Base-by-base conservation (phyloP, 2,797 vertebrate genomes). In the Otolemur crassicaudatus region DNA sequence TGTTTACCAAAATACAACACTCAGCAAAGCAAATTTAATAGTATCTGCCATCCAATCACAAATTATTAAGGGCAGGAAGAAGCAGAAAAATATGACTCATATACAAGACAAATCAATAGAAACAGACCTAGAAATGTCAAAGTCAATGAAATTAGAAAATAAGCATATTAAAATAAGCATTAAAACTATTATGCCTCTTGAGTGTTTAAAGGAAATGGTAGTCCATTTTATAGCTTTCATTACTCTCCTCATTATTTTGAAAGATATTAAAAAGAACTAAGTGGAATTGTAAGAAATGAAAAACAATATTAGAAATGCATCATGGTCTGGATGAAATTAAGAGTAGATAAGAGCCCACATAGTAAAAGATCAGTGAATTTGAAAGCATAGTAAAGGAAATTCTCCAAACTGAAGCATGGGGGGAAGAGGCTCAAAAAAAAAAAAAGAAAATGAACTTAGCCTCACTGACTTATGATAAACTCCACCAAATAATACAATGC, bases 1-100 rank as follows among this genome's bases (percentile, higher is more conserved):
- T 89, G 29, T 72, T 89, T 13, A 27, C 40, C 46, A 80, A 84
- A 65, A 93, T 58, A 86, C 8, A 79, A 34, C 25, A 63, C 9
- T 88, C 23, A 34, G 17, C 25, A 61, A 92, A 86, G 17, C 46
- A 81, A 92, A 83, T 60, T 87, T 56, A 70, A 69, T 20, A 70
- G n/a, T 70, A 83, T 79, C 34, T 80, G 23, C 0, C 29, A 88
- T 80, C 25, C 37, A 89, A 73, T 43, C 9, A 60, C 22, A 79
- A 77, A 75, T 91, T 81, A 23, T 16, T 77, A 29, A 40, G 29
- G 14, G 75, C 14, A 63, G 14, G 73, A 81, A 91, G 60, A 67
- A 93, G 49, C 23, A 73, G 72, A 91, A 77, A 95, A 89, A 82
- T 70, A 75, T 89, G 63, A 76, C 25, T 72, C 20, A 72, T 17